Conservation (phyloP, 2,113 vertebrate genomes). For the Prionailurus viverrinus region DNA sequence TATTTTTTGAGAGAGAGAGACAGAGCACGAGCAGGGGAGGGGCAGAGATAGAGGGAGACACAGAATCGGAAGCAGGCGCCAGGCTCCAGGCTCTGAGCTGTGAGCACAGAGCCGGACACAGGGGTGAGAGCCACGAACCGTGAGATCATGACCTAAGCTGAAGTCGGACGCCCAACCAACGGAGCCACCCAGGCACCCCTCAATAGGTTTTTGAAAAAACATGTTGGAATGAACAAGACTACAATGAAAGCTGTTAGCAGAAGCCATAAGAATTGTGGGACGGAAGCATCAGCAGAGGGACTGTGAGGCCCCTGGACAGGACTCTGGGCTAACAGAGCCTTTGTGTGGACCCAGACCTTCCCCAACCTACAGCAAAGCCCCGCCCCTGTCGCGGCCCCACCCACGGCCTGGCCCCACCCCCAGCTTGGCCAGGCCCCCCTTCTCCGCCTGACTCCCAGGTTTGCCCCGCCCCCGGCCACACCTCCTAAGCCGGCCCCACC, state of each 20-base stretch:
- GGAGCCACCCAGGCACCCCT: too few relatives aligned
- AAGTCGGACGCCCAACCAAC: too few relatives aligned
- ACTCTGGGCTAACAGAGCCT: fast-evolving
- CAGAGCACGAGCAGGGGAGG: too few relatives aligned
- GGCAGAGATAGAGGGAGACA: too few relatives aligned
- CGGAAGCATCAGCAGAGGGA: too few relatives aligned
- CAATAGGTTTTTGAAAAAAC: background rate
- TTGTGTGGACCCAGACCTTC: background rate
- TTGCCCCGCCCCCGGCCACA: background rate
- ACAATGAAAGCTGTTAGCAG: background rate
- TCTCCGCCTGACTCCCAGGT: fast-evolving
- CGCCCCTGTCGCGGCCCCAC: background rate
- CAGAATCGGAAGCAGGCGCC: too few relatives aligned
- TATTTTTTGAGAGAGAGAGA: too few relatives aligned
- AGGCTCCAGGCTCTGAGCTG: too few relatives aligned
- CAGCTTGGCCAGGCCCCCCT: fast-evolving
- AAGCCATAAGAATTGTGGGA: background rate
- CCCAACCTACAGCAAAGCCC: background rate
- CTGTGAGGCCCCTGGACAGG: background rate
- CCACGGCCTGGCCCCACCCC: background rate
- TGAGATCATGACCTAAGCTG: too few relatives aligned
- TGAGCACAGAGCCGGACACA: too few relatives aligned
- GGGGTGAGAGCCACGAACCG: too few relatives aligned
- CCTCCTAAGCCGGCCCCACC: background rate
- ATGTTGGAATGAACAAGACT: background rate